Base-by-base conservation (phyloP, 53 echinoderm and acorn worm genomes). In the Luidia sarsii region DNA sequence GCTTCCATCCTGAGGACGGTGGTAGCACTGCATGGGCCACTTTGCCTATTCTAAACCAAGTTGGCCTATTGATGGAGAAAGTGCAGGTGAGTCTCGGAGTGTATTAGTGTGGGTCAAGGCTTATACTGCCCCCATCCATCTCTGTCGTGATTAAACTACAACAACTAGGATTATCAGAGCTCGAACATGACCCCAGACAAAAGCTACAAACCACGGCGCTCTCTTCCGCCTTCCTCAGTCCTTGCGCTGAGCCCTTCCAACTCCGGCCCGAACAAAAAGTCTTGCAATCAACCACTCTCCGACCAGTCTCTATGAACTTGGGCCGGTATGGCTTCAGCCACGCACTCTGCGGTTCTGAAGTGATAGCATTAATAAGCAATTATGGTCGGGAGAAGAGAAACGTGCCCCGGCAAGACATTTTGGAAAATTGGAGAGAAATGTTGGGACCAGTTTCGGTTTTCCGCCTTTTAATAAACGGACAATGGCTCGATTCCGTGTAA, bases 71-170 rank as follows among this genome's bases (percentile, higher is more conserved):
- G 77, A 77, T 39, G 41, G 27, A 39, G 18, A 48, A 48, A 59
- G 33, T 77, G 77, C 77, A 77, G 77, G 77, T 77, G 77, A 77
- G 46, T 19, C 77, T 19, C 43, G 72, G 31, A 77, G 22, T 39
- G 55, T 22, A 39, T 45, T 68, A 68, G 27, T 48, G 68, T 27
- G 68, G 41, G 18, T 32, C 4, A 18, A 18, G 18, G 10, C 14
- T 32, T 60, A 45, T 77, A 61, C 61, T 43, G 7, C 19, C 46
- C 30, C 1, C 31, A 30, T 45, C 77, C 46, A 35, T 77, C 56
- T 60, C 45, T 45, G 60, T 48, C 77, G 77, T 77, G 77, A 77
- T 77, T 60, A 43, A 61, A 46, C 77, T 60, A 41, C 22, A n/a
- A 43, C 60, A 37, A 28, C 32, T 14, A 33, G 77, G 77, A 77